phyloP scores from a whole-genome alignment of 2,888 invertebrate genomes.

The Ferrisia virgata region DNA sequence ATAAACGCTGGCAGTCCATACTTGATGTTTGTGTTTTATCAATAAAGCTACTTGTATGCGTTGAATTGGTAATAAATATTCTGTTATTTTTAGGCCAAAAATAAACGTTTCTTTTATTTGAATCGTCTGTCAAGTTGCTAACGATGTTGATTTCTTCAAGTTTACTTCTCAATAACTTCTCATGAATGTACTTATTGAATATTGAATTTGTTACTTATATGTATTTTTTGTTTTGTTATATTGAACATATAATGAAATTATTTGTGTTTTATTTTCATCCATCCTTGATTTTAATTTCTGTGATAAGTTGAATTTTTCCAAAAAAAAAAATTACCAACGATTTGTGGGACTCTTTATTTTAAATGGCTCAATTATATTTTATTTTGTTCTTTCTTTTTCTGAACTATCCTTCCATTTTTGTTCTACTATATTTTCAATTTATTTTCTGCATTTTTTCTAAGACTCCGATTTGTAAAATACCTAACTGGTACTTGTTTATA shows the following conservation, averaged over 20 bases:
- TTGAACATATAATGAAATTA: not conserved
- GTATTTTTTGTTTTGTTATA: not conserved
- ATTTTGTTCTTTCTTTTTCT: not conserved
- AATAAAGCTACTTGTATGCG: too few species aligned
- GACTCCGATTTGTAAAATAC: not conserved
- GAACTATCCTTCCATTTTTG: not conserved
- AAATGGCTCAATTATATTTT: constrained; percentile 31
- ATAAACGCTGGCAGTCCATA: too few species aligned
- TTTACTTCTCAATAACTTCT: not conserved
- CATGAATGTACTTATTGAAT: not conserved
- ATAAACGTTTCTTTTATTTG: not conserved
- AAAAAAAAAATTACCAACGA: not conserved
- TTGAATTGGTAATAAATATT: too few species aligned
- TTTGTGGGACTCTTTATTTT: not conserved
- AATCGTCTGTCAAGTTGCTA: not conserved
- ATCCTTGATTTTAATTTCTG: constrained; percentile 36
- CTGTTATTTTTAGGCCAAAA: not conserved
- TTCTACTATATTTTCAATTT: not conserved
- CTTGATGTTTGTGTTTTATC: too few species aligned
- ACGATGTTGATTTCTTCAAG: not conserved
- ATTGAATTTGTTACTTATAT: not conserved
- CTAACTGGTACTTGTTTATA: not conserved
- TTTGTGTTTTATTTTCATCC: constrained; percentile 15
- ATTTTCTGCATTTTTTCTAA: not conserved
- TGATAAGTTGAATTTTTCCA: constrained; percentile 29